These are phyloP conservation scores for Mormyrus iriodes DNA, from an alignment of 2,113 vertebrate genomes.

Conservation along the genomic window DNA sequence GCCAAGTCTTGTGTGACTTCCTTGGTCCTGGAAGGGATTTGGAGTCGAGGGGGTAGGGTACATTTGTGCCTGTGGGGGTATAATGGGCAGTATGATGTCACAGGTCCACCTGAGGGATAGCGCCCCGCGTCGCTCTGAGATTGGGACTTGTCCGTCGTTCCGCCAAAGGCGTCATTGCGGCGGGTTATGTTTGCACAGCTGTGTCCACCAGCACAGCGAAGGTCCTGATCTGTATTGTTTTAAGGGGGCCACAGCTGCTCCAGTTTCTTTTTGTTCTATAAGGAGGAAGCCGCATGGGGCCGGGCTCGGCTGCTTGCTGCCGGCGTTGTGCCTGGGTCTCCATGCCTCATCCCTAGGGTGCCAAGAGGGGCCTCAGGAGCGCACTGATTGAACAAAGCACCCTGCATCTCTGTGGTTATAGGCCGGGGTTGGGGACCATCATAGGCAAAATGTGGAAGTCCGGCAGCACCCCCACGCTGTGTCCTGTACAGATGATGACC, in stretches of 20 bases:
- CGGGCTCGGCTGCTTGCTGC: neutral
- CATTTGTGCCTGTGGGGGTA: neutral
- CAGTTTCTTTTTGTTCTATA: neutral
- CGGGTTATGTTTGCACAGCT: conserved; percentile 3
- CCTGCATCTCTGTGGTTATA: neutral
- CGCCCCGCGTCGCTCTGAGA: neutral
- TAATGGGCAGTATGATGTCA: neutral
- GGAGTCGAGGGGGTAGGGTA: neutral
- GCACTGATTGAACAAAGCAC: neutral
- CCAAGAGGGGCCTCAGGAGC: neutral
- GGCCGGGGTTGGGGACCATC: neutral
- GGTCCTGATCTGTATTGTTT: neutral
- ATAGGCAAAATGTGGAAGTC: neutral
- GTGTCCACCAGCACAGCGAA: neutral
- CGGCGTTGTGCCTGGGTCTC: neutral
- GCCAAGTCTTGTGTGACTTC: neutral
- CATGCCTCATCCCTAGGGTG: neutral
- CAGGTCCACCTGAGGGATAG: neutral
- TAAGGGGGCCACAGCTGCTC: neutral
- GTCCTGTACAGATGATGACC: neutral
- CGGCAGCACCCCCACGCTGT: neutral
- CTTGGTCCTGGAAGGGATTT: neutral
- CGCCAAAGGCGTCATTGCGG: neutral
- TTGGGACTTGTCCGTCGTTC: neutral
- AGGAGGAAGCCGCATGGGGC: neutral